A percentile compares a stretch with the other conserved stretches of the same genome.
phyloP scores from a whole-genome alignment of 2,113 vertebrate species.

The Neomonachus schauinslandi region DNA sequence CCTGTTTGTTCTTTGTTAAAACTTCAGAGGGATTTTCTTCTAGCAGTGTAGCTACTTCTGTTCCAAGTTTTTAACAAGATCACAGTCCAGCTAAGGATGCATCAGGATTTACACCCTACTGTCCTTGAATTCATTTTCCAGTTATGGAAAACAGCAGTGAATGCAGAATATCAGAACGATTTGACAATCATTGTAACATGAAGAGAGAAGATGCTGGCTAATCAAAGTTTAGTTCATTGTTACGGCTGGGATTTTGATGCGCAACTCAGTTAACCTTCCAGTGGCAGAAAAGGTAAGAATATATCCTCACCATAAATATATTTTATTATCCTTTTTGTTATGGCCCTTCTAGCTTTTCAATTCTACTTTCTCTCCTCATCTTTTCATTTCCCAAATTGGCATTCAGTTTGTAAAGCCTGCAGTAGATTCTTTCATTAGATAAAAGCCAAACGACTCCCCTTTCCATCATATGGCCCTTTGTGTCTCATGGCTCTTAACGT shows the following conservation, averaged over 20 bases:
- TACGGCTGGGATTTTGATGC: background rate
- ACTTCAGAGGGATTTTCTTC: background rate
- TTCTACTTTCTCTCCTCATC: background rate
- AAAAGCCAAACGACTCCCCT: background rate
- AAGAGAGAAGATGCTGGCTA: background rate
- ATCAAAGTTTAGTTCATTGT: background rate
- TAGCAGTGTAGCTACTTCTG: background rate
- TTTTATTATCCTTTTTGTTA: background rate
- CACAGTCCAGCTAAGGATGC: background rate
- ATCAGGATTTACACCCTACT: background rate
- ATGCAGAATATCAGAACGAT: background rate
- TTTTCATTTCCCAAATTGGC: background rate
- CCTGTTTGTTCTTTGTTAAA: conserved; percentile 7
- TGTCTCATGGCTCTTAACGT: background rate
- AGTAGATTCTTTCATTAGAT: background rate
- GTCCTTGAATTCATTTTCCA: background rate
- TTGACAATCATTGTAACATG: background rate
- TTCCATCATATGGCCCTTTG: background rate
- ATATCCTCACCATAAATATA: background rate
- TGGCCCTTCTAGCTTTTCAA: background rate
- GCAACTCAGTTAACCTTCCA: background rate
- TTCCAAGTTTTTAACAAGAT: background rate
- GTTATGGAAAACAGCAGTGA: background rate
- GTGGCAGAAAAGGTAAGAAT: background rate
- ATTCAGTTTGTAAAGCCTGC: background rate